phyloP scores from a whole-genome alignment of 2,113 vertebrate species.

The Thinocorus orbignyianus region DNA sequence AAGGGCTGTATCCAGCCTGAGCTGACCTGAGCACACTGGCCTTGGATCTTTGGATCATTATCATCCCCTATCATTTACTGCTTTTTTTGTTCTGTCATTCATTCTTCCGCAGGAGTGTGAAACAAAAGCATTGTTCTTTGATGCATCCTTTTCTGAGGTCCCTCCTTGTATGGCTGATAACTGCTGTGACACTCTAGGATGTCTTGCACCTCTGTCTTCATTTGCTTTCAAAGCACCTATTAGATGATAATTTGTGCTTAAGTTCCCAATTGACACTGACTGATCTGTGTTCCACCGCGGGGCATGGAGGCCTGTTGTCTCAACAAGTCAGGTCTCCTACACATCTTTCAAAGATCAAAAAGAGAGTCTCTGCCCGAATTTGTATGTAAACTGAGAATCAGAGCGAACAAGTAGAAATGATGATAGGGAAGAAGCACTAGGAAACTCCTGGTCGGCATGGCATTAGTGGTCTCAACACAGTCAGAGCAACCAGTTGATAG shows the following conservation, averaged over 20 bases:
- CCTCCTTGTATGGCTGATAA: neutral
- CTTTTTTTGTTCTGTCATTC: neutral
- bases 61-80: neutral
- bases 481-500: neutral
- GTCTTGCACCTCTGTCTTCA: slow-evolving; percentile 1
- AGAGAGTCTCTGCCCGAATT: neutral
- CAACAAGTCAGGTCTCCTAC: neutral
- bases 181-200: neutral
- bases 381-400: neutral
- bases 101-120: neutral
- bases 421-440: neutral
- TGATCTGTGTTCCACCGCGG: neutral
- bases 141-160: neutral
- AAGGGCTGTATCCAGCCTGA: neutral
- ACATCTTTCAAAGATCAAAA: neutral
- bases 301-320: neutral
- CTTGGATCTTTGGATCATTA: neutral
- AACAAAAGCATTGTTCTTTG: neutral
- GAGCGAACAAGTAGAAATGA: neutral
- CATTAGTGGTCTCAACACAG: neutral
- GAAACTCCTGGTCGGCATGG: neutral
- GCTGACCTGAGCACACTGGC: neutral
- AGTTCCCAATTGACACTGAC: neutral
- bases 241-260: neutral
- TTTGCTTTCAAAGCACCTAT: slow-evolving; percentile 23